A percentile compares a stretch with the other conserved stretches of the same genome.
phyloP scores from a whole-genome alignment of 1,140 invertebrate genomes.

The Mactra quadrangularis region DNA sequence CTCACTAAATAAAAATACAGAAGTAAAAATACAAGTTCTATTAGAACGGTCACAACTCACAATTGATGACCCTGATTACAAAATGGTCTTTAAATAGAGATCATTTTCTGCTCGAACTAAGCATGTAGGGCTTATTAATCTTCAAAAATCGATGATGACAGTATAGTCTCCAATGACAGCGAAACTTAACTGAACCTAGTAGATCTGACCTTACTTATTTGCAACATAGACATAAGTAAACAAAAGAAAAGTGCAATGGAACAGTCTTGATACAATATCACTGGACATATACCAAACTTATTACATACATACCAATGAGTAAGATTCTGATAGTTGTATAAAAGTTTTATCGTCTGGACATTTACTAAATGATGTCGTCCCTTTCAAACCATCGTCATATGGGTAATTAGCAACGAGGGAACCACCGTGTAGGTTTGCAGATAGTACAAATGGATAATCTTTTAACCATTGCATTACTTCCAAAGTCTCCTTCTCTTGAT shows the following conservation, averaged over 20 bases:
- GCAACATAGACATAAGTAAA: no score
- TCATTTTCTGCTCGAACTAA: no score
- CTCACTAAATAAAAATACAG: no score
- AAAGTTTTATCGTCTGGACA: slow-evolving; percentile 95
- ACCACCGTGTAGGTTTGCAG: slow-evolving; percentile 98
- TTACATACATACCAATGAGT: slow-evolving; percentile 88
- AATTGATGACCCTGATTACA: no score
- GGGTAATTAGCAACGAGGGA: slow-evolving; percentile 96
- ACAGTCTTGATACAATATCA: no score
- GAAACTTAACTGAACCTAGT: not conserved
- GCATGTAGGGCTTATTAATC: no score
- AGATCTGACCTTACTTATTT: no score
- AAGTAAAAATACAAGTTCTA: no score
- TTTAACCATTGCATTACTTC: slow-evolving; percentile 96
- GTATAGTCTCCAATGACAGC: slow-evolving; percentile 1
- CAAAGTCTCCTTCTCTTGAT: slow-evolving; percentile 94
- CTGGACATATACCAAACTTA: no score
- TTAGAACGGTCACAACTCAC: no score
- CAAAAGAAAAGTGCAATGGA: not conserved
- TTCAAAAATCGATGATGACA: no score
- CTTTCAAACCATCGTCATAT: slow-evolving; percentile 86
- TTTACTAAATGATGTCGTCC: slow-evolving; percentile 85
- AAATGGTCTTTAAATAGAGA: no score
- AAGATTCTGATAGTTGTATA: slow-evolving; percentile 90
- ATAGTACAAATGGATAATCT: slow-evolving; percentile 95